A percentile compares a stretch with the other conserved stretches of the same genome.
Conservation (phyloP, 2,797 vertebrate species). For the Enteromius trimaculatus region DNA sequence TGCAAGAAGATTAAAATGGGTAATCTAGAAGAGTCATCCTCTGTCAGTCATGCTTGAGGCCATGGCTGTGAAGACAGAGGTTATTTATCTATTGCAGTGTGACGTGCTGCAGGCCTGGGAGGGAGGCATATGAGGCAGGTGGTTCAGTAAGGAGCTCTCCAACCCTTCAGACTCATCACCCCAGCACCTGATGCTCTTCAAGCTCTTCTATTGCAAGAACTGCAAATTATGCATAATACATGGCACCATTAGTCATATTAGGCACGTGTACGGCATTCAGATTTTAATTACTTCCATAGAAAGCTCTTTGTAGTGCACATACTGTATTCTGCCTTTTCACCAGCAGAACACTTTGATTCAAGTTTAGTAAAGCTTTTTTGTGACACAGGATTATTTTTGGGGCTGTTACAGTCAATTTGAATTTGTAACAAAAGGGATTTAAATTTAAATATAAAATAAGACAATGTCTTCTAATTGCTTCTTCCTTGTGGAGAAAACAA, state of each 20-base stretch:
- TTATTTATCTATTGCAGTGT: slow-evolving; percentile 46
- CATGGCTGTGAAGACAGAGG: slow-evolving; percentile 16
- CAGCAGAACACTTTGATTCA: background rate
- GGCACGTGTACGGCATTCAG: slow-evolving; percentile 37
- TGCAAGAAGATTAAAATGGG: slow-evolving; percentile 30
- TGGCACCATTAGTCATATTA: slow-evolving; percentile 51
- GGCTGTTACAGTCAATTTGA: background rate
- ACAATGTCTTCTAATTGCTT: background rate
- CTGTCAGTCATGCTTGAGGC: slow-evolving; percentile 42
- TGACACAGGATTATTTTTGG: background rate
- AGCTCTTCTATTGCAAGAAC: slow-evolving; percentile 23
- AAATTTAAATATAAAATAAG: background rate
- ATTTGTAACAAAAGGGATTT: background rate
- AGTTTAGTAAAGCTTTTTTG: background rate
- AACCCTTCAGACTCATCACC: slow-evolving; percentile 7
- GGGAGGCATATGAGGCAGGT: slow-evolving; percentile 23
- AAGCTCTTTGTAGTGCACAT: slow-evolving; percentile 6
- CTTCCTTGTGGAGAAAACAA: background rate
- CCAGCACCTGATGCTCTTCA: slow-evolving; percentile 48
- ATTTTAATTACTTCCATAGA: slow-evolving; percentile 40
- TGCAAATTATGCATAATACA: slow-evolving; percentile 46
- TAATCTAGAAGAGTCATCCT: slow-evolving; percentile 41
- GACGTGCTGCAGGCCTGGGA: slow-evolving; percentile 22
- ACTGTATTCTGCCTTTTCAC: background rate
- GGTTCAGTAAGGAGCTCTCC: slow-evolving; percentile 11